Conservation (phyloP, 1,140 invertebrate genomes). For the Zaprionus ghesquierei region DNA sequence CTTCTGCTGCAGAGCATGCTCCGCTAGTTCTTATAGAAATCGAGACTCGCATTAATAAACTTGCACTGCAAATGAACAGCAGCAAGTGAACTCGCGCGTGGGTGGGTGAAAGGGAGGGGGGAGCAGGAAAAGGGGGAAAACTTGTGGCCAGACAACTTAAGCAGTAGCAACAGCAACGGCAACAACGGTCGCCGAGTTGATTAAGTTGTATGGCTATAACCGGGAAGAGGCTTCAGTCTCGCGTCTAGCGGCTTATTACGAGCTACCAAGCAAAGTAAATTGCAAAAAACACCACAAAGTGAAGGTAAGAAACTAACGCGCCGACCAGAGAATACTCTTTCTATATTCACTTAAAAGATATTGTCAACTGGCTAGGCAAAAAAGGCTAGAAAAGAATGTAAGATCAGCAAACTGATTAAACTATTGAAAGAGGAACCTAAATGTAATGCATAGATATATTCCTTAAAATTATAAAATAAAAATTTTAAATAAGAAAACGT, state of each 20-base stretch:
- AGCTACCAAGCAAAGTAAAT: constrained; percentile 70
- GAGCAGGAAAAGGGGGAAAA: neutral
- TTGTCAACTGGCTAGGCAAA: neutral
- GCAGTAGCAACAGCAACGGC: constrained; percentile 42
- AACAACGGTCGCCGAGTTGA: constrained; percentile 49
- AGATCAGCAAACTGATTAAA: too few relatives aligned
- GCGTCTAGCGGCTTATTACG: constrained; percentile 73
- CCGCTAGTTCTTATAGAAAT: constrained; percentile 2
- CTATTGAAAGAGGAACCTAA: too few relatives aligned
- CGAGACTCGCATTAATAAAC: constrained; percentile 65
- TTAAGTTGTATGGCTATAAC: constrained; percentile 63
- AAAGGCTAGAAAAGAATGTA: too few relatives aligned
- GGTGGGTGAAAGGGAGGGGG: neutral
- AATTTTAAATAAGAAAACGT: too few relatives aligned
- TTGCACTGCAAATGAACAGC: constrained; percentile 74
- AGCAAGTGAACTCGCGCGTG: constrained; percentile 20
- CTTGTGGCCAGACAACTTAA: constrained; percentile 65
- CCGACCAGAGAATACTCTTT: constrained; percentile 12
- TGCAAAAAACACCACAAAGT: constrained; percentile 39
- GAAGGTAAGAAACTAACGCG: constrained; percentile 7
- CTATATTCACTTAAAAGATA: neutral
- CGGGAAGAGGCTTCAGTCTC: constrained; percentile 49
- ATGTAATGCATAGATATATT: too few relatives aligned
- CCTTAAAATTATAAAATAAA: too few relatives aligned
- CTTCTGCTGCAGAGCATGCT: neutral